Evolutionary conservation across 2,888 invertebrate species (phyloP), one percentile per base, ranked within the genome.

Genomic region (Hemicrepidius hirtus): DNA sequence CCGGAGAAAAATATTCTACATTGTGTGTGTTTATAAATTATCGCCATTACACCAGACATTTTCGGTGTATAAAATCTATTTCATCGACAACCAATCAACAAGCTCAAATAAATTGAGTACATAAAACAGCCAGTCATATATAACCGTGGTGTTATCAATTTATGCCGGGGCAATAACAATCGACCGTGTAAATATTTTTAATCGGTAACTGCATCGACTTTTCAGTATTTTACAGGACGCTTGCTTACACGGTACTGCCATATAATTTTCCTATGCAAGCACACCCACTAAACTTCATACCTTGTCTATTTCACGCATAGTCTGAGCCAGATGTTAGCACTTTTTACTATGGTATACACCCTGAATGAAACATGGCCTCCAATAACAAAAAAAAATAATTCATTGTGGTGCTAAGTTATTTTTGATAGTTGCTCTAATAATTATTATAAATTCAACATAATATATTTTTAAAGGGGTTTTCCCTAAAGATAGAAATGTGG

Each of bases 181-280:
- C 67, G 70, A 21, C 71, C 76, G 62, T 24, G 20, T 46, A 44
- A 55, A 55, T 16, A 20, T 16, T 37, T 67, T 65, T 35, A 49
- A 62, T 40, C 37, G 20, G 13, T 35, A 37, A 41, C 40, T 49
- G 20, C 16, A 32, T 13, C 13, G 13, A 20, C 37, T 28, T 70
- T 32, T 35, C 49, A 53, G 35, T 57, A 53, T 40, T 68, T 40
- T 24, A 37, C 53, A 69, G 75, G 71, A 9, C 60, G 69, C 21
- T 55, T 75, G 73, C 35, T 49, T 65, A 69, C 73, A 74, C 44
- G 57, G 75, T 75, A 71, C 75, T 63, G 76, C 75, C 68, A 75
- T 76, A 73, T 76, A 76, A 76, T 76, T 76, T 73, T 76, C 71
- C 75, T 70, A 73, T 75, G 73, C 75, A 67, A 73, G 73, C 76